Evolutionary conservation across 2,113 vertebrate genomes (phyloP).

Genomic region (Forbesichthys papilliferus): DNA sequence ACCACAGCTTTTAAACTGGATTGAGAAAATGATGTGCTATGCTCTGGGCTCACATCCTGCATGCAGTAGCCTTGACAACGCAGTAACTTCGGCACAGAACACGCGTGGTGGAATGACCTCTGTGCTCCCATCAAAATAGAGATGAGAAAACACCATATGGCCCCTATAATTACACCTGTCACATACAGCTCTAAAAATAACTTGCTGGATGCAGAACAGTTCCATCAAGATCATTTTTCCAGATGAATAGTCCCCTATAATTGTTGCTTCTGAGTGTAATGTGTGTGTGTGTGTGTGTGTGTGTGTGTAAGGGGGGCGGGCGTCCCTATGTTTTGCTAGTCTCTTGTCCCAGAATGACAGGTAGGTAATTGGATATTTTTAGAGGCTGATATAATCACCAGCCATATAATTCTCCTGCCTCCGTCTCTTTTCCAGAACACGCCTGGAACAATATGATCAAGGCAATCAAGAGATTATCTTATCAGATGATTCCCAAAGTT

Average conservation of each 20-base stretch:
- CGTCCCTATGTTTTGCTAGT: not conserved
- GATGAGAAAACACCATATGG: conserved; percentile 60
- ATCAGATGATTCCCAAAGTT: conserved; percentile 42
- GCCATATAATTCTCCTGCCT: conserved; percentile 32
- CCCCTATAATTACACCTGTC: conserved; percentile 64
- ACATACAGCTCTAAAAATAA: conserved; percentile 60
- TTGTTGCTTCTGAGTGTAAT: not conserved
- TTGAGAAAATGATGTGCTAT: conserved; percentile 33
- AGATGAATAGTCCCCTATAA: conserved; percentile 23
- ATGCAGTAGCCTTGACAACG: conserved; percentile 71
- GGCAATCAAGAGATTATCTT: conserved; percentile 47
- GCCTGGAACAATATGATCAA: conserved; percentile 53
- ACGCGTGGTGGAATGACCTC: conserved; percentile 54
- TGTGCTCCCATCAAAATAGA: conserved; percentile 44
- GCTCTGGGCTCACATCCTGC: conserved; percentile 26
- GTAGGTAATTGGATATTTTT: conserved; percentile 54
- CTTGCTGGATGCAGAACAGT: conserved; percentile 43
- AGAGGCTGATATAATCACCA: conserved; percentile 41
- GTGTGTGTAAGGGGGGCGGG: not conserved
- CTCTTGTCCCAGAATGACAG: conserved; percentile 29
- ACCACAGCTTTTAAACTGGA: conserved; percentile 31
- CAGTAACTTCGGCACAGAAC: conserved; percentile 37
- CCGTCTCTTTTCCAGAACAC: conserved; percentile 42
- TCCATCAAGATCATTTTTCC: conserved; percentile 19
- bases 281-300: not conserved